Base-by-base conservation (phyloP, 2,797 vertebrate species). In the Hemitrygon akajei region DNA sequence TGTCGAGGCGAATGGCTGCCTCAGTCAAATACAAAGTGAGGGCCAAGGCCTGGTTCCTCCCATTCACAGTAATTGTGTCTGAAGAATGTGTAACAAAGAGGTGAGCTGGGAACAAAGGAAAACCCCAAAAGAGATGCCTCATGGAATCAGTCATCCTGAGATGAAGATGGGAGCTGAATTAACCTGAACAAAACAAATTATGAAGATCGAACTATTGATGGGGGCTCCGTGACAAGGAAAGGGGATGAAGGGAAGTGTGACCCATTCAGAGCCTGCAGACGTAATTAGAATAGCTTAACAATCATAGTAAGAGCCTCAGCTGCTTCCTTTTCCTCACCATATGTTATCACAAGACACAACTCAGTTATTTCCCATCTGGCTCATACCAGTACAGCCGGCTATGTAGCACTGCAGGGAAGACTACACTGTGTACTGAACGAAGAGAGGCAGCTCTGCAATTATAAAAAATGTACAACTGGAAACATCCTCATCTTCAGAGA, bases 291-390 rank as follows among this genome's bases (percentile, higher is more conserved):
- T 93, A 75, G 76, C 4, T 47, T 75, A 76, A 73, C 91, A 40
- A 71, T 73, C 69, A 56, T n/a, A 56, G 69, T 93, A 93, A 93
- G 69, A 58, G 40, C 71, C 47, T 76, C 91, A 93, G 91, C 71
- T 93, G 71, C 47, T 93, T 93, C 91, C 91, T 56, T 27, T 93
- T 93, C 91, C 91, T 93, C 91, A n/a, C 69, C 69, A 92, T 93
- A 93, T 93, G 91, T 93, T 93, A 47, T 93, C 91, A 10, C 91
- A 93, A 58, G 71, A 76, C 71, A 75, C 71, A 40, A 76, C 71
- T 75, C 40, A 58, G 71, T 92, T 12, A 25, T 76, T 93, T 93
- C 40, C 91, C 91, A 47, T 76, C 91, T 93, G 73, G 40, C 40
- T 56, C 73, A 30, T 47, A 75, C 25, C 30, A 76, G 73, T 47